Conservation (phyloP, 2,888 invertebrate species). For the Thecophora atra region DNA sequence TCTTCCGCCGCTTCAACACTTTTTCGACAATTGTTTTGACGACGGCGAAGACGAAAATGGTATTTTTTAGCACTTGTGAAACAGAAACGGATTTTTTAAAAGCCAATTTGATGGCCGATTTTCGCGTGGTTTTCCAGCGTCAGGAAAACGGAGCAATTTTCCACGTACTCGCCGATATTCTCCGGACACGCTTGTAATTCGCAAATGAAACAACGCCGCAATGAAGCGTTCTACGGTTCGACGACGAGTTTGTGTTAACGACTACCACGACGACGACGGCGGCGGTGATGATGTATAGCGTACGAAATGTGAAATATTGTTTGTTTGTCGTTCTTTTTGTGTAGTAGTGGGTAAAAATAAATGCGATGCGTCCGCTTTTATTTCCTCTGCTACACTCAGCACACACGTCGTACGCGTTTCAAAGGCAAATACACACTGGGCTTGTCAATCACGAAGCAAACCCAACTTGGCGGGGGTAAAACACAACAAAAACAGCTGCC, state of each 20-base stretch:
- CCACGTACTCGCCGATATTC: slow-evolving; percentile 29
- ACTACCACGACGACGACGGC: slow-evolving; percentile 32
- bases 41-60: slow-evolving; percentile 1
- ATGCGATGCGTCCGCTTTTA: slow-evolving; percentile 44
- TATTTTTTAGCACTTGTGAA: not conserved
- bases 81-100: not conserved
- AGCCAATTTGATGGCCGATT: slow-evolving; percentile 6
- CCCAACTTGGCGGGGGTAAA: slow-evolving; percentile 62
- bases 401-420: slow-evolving; percentile 67
- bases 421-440: slow-evolving; percentile 68
- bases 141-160: slow-evolving; percentile 9
- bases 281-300: slow-evolving; percentile 41
- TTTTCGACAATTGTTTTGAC: slow-evolving; percentile 16
- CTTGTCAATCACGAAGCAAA: slow-evolving; percentile 64
- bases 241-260: slow-evolving; percentile 29
- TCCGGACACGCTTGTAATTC: slow-evolving; percentile 38
- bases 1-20: slow-evolving; percentile 10
- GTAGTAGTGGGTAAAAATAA: slow-evolving; percentile 36
- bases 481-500: slow-evolving; percentile 39
- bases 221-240: slow-evolving; percentile 7
- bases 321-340: slow-evolving; percentile 22
- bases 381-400: slow-evolving; percentile 44
- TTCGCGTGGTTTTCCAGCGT: slow-evolving; percentile 8
- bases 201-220: slow-evolving; percentile 35
- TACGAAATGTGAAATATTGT: slow-evolving; percentile 38